Conservation (phyloP, 1,140 invertebrate genomes). For the Lasioglossum baleicum region DNA sequence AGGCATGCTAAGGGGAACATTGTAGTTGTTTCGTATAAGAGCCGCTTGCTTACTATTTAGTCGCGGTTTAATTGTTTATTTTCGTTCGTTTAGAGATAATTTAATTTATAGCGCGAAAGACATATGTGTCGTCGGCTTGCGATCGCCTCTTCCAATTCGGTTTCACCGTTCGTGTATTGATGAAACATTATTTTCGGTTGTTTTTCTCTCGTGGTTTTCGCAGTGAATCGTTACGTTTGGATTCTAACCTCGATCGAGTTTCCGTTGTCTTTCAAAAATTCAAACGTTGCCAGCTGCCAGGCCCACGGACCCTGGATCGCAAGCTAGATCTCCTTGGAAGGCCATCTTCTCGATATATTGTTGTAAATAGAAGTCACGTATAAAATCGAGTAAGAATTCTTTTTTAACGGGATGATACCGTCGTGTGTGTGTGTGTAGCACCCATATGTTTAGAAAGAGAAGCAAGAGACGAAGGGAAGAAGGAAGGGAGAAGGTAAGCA, state of each 20-base stretch:
- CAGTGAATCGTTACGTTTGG: neutral
- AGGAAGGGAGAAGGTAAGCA: constrained; percentile 5
- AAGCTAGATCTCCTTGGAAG: constrained; percentile 71
- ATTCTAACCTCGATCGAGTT: neutral
- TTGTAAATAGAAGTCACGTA: constrained; percentile 72
- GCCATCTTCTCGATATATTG: constrained; percentile 69
- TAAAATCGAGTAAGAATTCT: constrained; percentile 69
- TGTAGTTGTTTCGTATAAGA: neutral
- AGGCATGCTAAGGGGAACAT: constrained; percentile 2
- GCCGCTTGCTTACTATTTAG: constrained; percentile 10
- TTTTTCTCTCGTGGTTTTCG: neutral
- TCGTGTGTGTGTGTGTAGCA: constrained; percentile 72
- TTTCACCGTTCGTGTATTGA: neutral
- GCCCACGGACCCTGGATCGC: constrained; percentile 43
- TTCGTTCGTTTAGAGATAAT: neutral
- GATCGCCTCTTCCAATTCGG: neutral
- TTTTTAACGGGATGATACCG: constrained; percentile 76
- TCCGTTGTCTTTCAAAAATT: neutral
- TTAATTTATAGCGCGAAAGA: constrained; percentile 1
- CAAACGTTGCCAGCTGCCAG: constrained; percentile 10
- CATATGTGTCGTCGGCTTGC: neutral
- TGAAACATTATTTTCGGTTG: neutral
- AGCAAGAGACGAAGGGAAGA: constrained; percentile 20
- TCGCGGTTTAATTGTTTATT: neutral
- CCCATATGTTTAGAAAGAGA: constrained; percentile 65